Percentiles rank a stretch among this genome's conserved stretches.
These are phyloP conservation scores for Bathynomus jamesi DNA, from an alignment of 1,140 invertebrate species.

Conservation along the genomic window DNA sequence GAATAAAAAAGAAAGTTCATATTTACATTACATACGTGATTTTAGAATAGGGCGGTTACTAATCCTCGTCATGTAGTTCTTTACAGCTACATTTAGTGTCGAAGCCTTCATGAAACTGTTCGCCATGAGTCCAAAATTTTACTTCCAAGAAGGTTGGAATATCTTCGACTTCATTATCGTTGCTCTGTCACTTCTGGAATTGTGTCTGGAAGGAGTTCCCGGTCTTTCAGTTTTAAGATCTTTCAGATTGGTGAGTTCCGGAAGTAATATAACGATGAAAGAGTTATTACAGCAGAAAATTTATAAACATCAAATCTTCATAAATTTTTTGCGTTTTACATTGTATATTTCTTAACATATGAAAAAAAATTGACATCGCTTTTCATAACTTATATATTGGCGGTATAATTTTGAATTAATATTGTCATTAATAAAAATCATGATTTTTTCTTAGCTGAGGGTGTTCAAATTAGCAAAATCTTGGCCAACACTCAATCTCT, in stretches of 20 bases:
- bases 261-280: neutral
- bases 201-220: slow-evolving; percentile 84
- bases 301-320: no score
- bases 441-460: slow-evolving; percentile 66
- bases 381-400: no score
- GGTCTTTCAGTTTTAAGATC: slow-evolving; percentile 93
- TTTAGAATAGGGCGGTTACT: no score
- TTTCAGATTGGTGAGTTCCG: slow-evolving; percentile 89
- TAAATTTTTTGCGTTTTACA: no score
- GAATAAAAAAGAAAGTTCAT: no score
- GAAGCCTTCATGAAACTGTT: slow-evolving; percentile 93
- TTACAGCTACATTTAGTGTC: slow-evolving; percentile 93
- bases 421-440: neutral
- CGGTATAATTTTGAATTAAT: no score
- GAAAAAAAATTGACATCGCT: no score
- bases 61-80: slow-evolving; percentile 70
- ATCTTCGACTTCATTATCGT: slow-evolving; percentile 99
- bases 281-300: neutral
- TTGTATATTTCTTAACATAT: no score
- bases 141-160: slow-evolving; percentile 98
- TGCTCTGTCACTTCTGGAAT: slow-evolving; percentile 83
- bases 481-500: slow-evolving; percentile 95
- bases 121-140: slow-evolving; percentile 92
- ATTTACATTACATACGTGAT: no score
- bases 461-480: slow-evolving; percentile 99